Evolutionary conservation across 2,888 invertebrate species (phyloP).

Genomic region (Drosophila silvestris): DNA sequence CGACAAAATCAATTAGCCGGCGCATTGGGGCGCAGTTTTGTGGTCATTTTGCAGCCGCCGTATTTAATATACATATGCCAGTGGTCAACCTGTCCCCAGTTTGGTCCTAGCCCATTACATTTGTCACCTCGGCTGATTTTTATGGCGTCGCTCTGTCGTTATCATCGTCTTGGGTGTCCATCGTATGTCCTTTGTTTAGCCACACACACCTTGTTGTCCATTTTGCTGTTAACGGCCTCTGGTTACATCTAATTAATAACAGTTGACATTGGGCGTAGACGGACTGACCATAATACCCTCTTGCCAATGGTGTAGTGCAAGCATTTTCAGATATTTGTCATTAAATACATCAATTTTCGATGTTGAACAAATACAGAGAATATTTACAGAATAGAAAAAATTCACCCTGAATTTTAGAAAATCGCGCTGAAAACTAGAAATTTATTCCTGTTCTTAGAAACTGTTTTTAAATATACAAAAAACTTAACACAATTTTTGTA

Average conservation of each 20-base stretch:
- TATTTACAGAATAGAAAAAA: neutral
- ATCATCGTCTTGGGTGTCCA: conserved; percentile 61
- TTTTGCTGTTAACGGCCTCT: conserved; percentile 34
- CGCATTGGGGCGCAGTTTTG: conserved; percentile 58
- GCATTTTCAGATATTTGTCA: neutral
- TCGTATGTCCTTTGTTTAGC: conserved; percentile 39
- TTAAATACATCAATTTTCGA: neutral
- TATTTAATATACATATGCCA: conserved; percentile 44
- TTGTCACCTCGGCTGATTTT: conserved; percentile 75
- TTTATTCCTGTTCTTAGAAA: neutral
- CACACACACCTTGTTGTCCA: conserved; percentile 16
- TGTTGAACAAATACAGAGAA: neutral
- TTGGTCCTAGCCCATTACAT: conserved; percentile 50
- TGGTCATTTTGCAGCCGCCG: conserved; percentile 33
- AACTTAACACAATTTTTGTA: too few species aligned
- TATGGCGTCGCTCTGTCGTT: conserved; percentile 53
- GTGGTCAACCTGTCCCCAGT: conserved; percentile 12
- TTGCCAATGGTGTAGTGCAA: neutral
- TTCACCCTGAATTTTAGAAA: fast-evolving
- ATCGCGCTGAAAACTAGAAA: neutral
- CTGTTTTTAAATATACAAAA: neutral
- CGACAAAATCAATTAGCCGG: conserved; percentile 53
- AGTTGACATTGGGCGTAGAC: conserved; percentile 12
- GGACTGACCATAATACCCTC: neutral
- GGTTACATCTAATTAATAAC: conserved; percentile 55